Evolutionary conservation across 2,113 vertebrate genomes (phyloP), one percentile per base, ranked within the genome.

Genomic region (Egretta garzetta): DNA sequence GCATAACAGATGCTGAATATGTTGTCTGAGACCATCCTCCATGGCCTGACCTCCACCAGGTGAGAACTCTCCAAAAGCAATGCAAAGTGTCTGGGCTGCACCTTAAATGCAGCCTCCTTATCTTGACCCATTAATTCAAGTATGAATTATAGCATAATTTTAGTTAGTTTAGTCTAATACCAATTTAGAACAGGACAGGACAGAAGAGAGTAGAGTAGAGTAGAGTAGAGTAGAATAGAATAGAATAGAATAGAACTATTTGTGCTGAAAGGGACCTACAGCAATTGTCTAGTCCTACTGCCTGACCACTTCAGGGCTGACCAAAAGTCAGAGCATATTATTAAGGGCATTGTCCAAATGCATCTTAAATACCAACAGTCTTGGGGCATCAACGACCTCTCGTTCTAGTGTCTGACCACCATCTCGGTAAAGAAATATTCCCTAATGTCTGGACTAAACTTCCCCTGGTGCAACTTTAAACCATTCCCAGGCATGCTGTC

Each of bases 401-500:
- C 11, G n/a, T 43, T 73, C 11, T 3, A 49, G 14, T 7, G 4
- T 58, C 24, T 77, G 21, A 8, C 3, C 23, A 39, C 9, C 2
- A 11, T 80, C 19, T 56, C 1, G 1, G 8, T 49, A 18, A 53
- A 53, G 20, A 49, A 67, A 62, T 19, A 4, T 3, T 75, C 60
- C 60, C 20, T 39, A 21, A 52, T 12, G 3, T 20, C 22, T 4
- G 59, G 16, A 39, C 27, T 59, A 5, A 80, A 52, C 23, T 8
- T 73, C 23, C 11, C 7, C 4, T 16, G 19, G 3, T 1, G 4
- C 9, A n/a, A 20, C 21, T 80, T 22, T 74, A n/a, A 80, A 33
- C 30, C 12, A 9, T 71, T 56, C 5, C 18, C 11, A 17, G 0
- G 0, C 2, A 2, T 56, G 4, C 27, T 32, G 22, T 33, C 22